Evolutionary conservation across 2,888 invertebrate species (phyloP).

Genomic region (Sarcophaga variegata): DNA sequence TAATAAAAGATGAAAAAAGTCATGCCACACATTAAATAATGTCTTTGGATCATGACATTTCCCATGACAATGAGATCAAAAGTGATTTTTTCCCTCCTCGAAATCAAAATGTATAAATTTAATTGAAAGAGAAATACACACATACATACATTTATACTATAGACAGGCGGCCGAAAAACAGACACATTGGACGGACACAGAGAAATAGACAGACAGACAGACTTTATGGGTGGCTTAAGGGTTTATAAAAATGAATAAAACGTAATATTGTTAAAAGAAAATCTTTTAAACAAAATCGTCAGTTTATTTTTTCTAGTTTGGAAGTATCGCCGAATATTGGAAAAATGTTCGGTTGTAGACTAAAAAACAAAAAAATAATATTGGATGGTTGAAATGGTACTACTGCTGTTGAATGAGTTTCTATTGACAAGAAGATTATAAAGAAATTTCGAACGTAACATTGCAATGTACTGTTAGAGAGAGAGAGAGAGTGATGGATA

Average conservation of each 20-base stretch:
- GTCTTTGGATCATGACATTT: constrained; percentile 69
- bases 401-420: no score
- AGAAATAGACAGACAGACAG: constrained; percentile 16
- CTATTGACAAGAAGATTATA: no score
- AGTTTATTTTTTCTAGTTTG: neutral
- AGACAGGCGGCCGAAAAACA: constrained; percentile 23
- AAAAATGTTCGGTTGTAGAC: neutral
- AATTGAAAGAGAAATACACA: constrained; percentile 55
- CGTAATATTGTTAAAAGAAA: constrained; percentile 37
- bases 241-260: constrained; percentile 61
- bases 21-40: constrained; percentile 60
- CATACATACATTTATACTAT: constrained; percentile 4
- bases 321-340: neutral
- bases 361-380: no score
- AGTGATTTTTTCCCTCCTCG: constrained; percentile 64
- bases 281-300: neutral
- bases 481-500: no score
- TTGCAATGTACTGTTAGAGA: no score
- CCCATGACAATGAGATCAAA: constrained; percentile 70
- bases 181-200: constrained; percentile 37
- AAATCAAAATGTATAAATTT: constrained; percentile 40
- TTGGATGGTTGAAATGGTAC: no score
- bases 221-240: constrained; percentile 69
- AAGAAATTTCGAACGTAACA: no score
- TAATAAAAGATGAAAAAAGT: constrained; percentile 30